These are phyloP conservation scores for Endomychus coccineus DNA, from an alignment of 2,888 invertebrate genomes.

Conservation along the genomic window DNA sequence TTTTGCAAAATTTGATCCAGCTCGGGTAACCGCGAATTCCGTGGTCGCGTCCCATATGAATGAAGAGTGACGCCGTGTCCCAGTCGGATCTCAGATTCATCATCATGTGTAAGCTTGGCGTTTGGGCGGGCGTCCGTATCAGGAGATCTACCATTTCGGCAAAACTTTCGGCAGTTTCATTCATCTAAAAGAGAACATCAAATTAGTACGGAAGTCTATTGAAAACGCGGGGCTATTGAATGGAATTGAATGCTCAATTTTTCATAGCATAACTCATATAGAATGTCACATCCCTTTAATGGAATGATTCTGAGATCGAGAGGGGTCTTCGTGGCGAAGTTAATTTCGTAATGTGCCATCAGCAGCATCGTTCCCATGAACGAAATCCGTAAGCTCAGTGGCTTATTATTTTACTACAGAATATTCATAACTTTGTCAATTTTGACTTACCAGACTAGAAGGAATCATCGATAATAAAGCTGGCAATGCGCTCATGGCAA, in stretches of 20 bases:
- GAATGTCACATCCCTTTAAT: too few relatives aligned
- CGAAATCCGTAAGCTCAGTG: too few relatives aligned
- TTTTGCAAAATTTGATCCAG: slow-evolving; percentile 59
- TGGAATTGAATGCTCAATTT: too few relatives aligned
- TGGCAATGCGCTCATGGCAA: slow-evolving; percentile 66
- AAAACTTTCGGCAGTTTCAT: slow-evolving; percentile 47
- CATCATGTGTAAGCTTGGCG: slow-evolving; percentile 50
- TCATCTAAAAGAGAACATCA: too few relatives aligned
- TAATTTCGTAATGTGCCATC: too few relatives aligned
- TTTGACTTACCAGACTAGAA: slow-evolving; percentile 51
- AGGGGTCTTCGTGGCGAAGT: too few relatives aligned
- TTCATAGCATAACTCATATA: too few relatives aligned
- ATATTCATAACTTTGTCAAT: neutral
- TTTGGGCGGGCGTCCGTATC: slow-evolving; percentile 56
- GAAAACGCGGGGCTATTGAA: too few relatives aligned
- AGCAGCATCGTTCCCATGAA: too few relatives aligned
- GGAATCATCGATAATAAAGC: slow-evolving; percentile 72
- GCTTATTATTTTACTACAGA: too few relatives aligned
- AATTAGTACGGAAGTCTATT: too few relatives aligned
- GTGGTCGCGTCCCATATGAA: slow-evolving; percentile 69
- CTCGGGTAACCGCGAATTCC: slow-evolving; percentile 69
- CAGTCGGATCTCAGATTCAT: slow-evolving; percentile 39
- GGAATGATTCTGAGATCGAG: too few relatives aligned
- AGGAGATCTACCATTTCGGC: slow-evolving; percentile 53
- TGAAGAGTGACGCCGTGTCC: slow-evolving; percentile 47